Percentiles rank a stretch among this genome's conserved stretches.
These are phyloP conservation scores for Pogonocherus hispidulus DNA, from an alignment of 2,888 invertebrate genomes.

Conservation along the genomic window DNA sequence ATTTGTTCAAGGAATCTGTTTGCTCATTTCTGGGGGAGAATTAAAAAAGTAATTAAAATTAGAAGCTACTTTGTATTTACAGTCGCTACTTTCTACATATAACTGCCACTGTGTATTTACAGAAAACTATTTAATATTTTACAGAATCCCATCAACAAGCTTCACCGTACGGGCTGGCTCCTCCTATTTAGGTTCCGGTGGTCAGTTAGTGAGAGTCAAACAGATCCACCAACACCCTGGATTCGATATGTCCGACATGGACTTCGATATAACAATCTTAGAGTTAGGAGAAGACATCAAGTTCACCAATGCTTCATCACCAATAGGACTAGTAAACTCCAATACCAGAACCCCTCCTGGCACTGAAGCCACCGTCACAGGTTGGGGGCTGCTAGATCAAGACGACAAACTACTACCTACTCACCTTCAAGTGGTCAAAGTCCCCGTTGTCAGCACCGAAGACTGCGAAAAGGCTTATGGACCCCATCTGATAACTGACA, in stretches of 20 bases:
- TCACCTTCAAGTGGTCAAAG: slow-evolving; percentile 42
- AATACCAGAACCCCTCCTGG: slow-evolving; percentile 16
- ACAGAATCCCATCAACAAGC: slow-evolving; percentile 7
- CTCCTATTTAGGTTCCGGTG: slow-evolving; percentile 38
- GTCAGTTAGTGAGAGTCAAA: slow-evolving; percentile 40
- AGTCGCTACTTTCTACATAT: too few species aligned
- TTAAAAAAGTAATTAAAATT: too few species aligned
- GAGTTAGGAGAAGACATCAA: slow-evolving; percentile 24
- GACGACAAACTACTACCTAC: slow-evolving; percentile 14
- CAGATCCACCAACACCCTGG: slow-evolving; percentile 23
- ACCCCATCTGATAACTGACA: slow-evolving; percentile 66
- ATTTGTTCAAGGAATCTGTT: too few species aligned
- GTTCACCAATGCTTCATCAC: background rate
- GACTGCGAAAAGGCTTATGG: slow-evolving; percentile 33
- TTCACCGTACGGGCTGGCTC: slow-evolving; percentile 44
- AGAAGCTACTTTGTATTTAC: too few species aligned
- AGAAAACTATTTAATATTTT: background rate
- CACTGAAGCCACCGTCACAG: slow-evolving; percentile 41
- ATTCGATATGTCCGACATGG: slow-evolving; percentile 35
- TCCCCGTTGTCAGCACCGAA: slow-evolving; percentile 40
- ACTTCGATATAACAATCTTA: slow-evolving; percentile 48
- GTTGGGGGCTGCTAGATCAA: slow-evolving; percentile 49
- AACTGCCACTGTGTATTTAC: too few species aligned
- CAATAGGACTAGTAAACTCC: slow-evolving; percentile 24
- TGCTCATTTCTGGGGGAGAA: too few species aligned